Evolutionary conservation across 1,140 invertebrate species (phyloP).

Genomic region (Drosophila sp.): DNA sequence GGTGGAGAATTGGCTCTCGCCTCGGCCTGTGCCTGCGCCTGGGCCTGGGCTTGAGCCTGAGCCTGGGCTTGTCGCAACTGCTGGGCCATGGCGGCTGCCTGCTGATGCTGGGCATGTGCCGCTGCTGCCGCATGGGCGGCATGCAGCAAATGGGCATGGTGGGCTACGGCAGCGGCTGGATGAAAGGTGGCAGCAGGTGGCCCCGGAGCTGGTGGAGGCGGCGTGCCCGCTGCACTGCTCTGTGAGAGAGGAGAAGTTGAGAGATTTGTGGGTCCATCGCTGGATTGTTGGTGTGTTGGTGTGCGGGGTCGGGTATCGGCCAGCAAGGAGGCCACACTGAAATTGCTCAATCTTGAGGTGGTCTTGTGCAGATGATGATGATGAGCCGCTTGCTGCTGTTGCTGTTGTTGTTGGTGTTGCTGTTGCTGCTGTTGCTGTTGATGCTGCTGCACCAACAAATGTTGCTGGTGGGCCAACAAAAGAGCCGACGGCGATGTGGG

Average conservation of each 20-base stretch:
- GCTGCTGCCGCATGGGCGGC: slow-evolving; percentile 72
- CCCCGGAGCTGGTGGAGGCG: slow-evolving; percentile 50
- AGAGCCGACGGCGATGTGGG: slow-evolving; percentile 84
- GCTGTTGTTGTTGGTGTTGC: slow-evolving; percentile 82
- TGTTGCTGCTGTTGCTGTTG: slow-evolving; percentile 68
- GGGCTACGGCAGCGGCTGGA: slow-evolving; percentile 76
- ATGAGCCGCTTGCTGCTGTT: slow-evolving; percentile 67
- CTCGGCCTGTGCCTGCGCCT: slow-evolving; percentile 31
- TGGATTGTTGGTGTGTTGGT: slow-evolving; percentile 44
- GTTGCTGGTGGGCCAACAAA: slow-evolving; percentile 85
- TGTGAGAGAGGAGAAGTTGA: slow-evolving; percentile 71
- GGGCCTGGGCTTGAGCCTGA: slow-evolving; percentile 54
- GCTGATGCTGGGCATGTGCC: slow-evolving; percentile 71
- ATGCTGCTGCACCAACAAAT: slow-evolving; percentile 68
- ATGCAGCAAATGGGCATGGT: slow-evolving; percentile 75
- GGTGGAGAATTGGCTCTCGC: slow-evolving; percentile 61
- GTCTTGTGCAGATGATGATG: slow-evolving; percentile 83
- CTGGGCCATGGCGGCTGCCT: slow-evolving; percentile 53
- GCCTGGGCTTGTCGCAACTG: slow-evolving; percentile 56
- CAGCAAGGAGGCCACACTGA: slow-evolving; percentile 88
- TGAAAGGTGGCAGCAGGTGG: slow-evolving; percentile 66
- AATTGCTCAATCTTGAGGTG: slow-evolving; percentile 85
- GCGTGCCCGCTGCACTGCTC: slow-evolving; percentile 66
- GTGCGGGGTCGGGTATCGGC: slow-evolving; percentile 86
- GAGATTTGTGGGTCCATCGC: slow-evolving; percentile 82